Evolutionary conservation across 2,797 vertebrate species (phyloP), one percentile per base, ranked within the genome.

Genomic region (Craterocephalus amniculus): DNA sequence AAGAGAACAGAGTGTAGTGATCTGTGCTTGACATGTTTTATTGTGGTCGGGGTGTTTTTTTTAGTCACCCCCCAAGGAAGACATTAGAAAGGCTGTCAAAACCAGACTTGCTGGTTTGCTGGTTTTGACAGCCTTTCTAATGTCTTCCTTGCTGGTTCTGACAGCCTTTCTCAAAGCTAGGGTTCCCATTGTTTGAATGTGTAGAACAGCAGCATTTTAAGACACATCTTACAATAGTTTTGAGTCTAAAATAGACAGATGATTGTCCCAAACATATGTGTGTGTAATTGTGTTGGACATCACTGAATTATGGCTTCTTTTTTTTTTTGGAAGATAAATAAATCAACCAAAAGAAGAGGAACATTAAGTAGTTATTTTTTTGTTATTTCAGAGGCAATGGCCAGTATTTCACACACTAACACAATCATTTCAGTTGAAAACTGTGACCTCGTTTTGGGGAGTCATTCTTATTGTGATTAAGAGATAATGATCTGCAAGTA

Each of bases 21-120:
- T 80, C 91, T 95, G 93, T 77, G 43, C 87, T 76, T 93, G 93
- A 70, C 93, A 91, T 92, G 80, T 93, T 67, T 87, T 87, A 83
- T 75, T 88, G 76, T 89, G 64, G 71, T 32, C 72, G 72, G 74
- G 80, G n/a, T n/a, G n/a, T 35, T 36, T 36, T 84, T 78, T 64
- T 81, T 72, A 2, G 51, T 65, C 74, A 66, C 75, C 79, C 76
- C 87, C 70, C 2, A 62, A 82, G 69, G 74, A 79, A 82, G 76
- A 69, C 78, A 67, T 77, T 29, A 69, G 79, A n/a, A n/a, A n/a
- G n/a, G n/a, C n/a, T n/a, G n/a, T n/a, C n/a, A n/a, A n/a, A n/a
- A n/a, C n/a, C n/a, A n/a, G n/a, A n/a, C n/a, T n/a, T n/a, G n/a
- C n/a, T n/a, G n/a, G n/a, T n/a, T n/a, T n/a, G n/a, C n/a, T n/a